Percentiles rank a stretch among this genome's conserved stretches.
phyloP scores from a whole-genome alignment of 2,113 vertebrate species.

The Stomatorhinus ivindoensis region DNA sequence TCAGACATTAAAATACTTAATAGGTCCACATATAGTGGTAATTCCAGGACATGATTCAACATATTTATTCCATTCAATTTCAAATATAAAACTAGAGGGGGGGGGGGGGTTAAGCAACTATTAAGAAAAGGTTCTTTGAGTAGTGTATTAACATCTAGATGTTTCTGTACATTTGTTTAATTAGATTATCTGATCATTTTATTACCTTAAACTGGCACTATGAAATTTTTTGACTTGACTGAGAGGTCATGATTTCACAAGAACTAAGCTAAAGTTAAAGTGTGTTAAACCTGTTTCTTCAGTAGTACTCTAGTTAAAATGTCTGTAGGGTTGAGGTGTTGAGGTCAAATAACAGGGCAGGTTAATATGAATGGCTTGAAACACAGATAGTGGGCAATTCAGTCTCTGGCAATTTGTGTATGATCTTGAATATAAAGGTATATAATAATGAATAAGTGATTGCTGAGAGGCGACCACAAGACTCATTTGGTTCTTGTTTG shows the following conservation, averaged over 20 bases:
- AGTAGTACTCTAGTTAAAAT: neutral
- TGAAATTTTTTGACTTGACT: neutral
- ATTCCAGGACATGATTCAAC: neutral
- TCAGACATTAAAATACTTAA: neutral
- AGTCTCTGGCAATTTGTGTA: neutral
- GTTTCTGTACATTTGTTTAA: neutral
- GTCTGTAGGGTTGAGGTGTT: neutral
- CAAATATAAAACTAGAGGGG: neutral
- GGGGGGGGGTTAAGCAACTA: neutral
- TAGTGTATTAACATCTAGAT: neutral
- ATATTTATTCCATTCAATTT: neutral
- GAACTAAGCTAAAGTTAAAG: neutral
- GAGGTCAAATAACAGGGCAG: neutral
- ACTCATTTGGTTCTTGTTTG: conserved; percentile 19
- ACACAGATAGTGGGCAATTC: neutral
- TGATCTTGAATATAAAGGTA: neutral
- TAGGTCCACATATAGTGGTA: neutral
- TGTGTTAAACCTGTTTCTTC: neutral
- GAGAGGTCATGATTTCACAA: neutral
- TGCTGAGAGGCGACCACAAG: neutral
- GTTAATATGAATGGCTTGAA: neutral
- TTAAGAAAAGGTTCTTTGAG: neutral
- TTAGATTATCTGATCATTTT: neutral
- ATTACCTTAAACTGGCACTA: neutral
- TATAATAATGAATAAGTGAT: neutral